Base-by-base conservation (phyloP, 2,113 vertebrate genomes). In the Charadrius vociferus region DNA sequence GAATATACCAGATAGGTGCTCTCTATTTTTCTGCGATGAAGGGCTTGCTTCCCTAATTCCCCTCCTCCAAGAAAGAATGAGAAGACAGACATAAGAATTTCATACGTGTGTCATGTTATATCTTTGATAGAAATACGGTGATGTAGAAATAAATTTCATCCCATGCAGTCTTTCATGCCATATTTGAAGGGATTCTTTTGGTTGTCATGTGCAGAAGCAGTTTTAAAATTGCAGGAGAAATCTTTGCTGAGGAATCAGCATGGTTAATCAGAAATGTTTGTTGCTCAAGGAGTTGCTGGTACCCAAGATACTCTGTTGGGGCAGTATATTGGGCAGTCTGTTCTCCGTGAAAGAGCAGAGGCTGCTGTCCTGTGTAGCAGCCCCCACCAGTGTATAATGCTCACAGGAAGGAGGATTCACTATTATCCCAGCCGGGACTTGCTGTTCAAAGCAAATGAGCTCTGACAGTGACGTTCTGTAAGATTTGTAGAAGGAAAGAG, bases 81-180 rank as follows among this genome's bases (percentile, higher is more conserved):
- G 52, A 67, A 89, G 52, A 21, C 18, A 53, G 50, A 29, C 45
- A 74, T 81, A 74, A 63, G 30, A 73, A 43, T 58, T 80, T 70
- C 17, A 39, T 55, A n/a, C 10, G 3, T 18, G 6, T 66, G 15
- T 43, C 36, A 16, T 36, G 4, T 29, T 83, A 3, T 17, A 15
- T 14, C 65, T 87, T 83, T 71, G 34, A 29, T 15, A 66, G 75
- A 86, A 90, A 68, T 7, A 27, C 6, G 43, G 6, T 34, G 37
- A 63, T 71, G 45, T 34, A 52, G 43, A 58, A 82, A 73, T 26
- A 50, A 23, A 47, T 21, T 30, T 86, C 7, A 23, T 32, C 34
- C 41, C 10, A 41, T 15, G 36, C 41, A 62, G 39, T 41, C 49
- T 61, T 72, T 45, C 45, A 56, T 52, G 56, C 36, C 0, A 0